These are phyloP conservation scores for Pao palembangensis DNA, from an alignment of 2,113 vertebrate species.

Conservation along the genomic window DNA sequence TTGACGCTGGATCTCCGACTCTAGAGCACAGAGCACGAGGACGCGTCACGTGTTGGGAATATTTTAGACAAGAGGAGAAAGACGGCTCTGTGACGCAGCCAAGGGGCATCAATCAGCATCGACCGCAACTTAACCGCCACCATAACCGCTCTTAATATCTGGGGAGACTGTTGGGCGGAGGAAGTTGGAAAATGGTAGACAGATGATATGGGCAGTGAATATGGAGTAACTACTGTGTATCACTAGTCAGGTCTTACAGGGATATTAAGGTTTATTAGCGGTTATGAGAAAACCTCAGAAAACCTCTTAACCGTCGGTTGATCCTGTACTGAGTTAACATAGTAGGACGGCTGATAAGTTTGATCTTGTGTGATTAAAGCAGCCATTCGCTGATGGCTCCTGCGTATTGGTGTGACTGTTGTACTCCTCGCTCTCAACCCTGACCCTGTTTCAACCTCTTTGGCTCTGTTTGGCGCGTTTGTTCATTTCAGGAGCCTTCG, in stretches of 20 bases:
- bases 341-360: too few relatives aligned
- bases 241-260: too few relatives aligned
- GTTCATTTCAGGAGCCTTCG: conserved; percentile 58
- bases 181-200: conserved; percentile 12
- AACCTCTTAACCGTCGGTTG: too few relatives aligned
- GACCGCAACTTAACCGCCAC: too few relatives aligned
- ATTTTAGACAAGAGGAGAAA: too few relatives aligned
- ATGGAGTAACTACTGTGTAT: too few relatives aligned
- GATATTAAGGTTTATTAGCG: too few relatives aligned
- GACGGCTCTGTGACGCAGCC: too few relatives aligned
- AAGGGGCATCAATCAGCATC: too few relatives aligned
- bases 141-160: conserved; percentile 29
- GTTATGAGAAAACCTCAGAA: too few relatives aligned
- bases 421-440: conserved; percentile 8
- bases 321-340: too few relatives aligned
- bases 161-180: conserved; percentile 4
- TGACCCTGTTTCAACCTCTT: conserved; percentile 32
- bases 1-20: conserved; percentile 50
- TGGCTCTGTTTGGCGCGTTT: conserved; percentile 20
- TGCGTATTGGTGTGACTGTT: neutral
- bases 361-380: too few relatives aligned
- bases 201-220: conserved; percentile 14
- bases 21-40: conserved; percentile 51
- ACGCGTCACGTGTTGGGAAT: neutral
- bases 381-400: neutral